A percentile compares a stretch with the other conserved stretches of the same genome.
These are phyloP conservation scores for Ctena decussata DNA, from an alignment of 2,888 invertebrate species.

Conservation along the genomic window DNA sequence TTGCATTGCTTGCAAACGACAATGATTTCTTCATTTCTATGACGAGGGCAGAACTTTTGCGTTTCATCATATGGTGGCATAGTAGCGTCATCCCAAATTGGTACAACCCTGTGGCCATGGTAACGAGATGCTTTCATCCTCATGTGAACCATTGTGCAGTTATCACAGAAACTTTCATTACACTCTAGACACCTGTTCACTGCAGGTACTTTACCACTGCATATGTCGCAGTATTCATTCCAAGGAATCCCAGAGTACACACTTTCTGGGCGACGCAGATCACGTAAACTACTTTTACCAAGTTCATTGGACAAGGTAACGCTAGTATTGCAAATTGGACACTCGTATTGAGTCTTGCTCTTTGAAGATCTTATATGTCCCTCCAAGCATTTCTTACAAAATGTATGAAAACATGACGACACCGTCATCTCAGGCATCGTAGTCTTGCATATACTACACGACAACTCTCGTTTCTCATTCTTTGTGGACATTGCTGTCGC, in stretches of 20 bases:
- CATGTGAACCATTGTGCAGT: slow-evolving; percentile 56
- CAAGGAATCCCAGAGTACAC: neutral
- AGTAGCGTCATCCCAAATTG: slow-evolving; percentile 17
- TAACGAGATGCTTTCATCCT: slow-evolving; percentile 60
- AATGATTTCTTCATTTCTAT: slow-evolving; percentile 49
- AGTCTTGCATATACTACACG: slow-evolving; percentile 55
- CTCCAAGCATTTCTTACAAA: slow-evolving; percentile 48
- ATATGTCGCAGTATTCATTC: slow-evolving; percentile 46
- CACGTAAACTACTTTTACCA: neutral
- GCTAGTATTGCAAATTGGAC: slow-evolving; percentile 50
- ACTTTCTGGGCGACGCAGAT: neutral
- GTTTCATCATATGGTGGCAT: neutral
- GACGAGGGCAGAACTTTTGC: slow-evolving; percentile 40
- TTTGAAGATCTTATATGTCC: slow-evolving; percentile 14
- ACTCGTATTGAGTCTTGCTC: slow-evolving; percentile 26
- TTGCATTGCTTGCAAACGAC: slow-evolving; percentile 53
- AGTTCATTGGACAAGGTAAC: slow-evolving; percentile 26
- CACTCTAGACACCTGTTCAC: slow-evolving; percentile 53
- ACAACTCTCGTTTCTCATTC: slow-evolving; percentile 26
- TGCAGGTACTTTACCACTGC: slow-evolving; percentile 32
- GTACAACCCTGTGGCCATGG: slow-evolving; percentile 54
- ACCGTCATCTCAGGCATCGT: slow-evolving; percentile 42
- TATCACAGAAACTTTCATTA: slow-evolving; percentile 49
- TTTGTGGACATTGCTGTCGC: slow-evolving; percentile 37
- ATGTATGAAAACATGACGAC: slow-evolving; percentile 60